Percentiles rank a stretch among this genome's conserved stretches.
Conservation (phyloP, 2,888 invertebrate species). For the Sphinx pinastri region DNA sequence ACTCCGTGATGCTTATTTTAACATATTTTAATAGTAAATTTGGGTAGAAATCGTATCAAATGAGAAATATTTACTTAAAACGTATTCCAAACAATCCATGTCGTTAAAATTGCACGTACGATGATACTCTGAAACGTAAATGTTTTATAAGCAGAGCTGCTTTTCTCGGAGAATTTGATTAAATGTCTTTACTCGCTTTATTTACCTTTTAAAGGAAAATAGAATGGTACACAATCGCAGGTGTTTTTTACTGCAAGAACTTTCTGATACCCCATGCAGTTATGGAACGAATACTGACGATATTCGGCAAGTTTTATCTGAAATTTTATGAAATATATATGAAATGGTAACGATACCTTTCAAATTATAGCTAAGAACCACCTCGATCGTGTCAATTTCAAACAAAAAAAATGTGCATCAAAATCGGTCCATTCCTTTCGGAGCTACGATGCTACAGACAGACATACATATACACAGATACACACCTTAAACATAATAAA, state of each 20-base stretch:
- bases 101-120: constrained; percentile 79
- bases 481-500: too few species aligned
- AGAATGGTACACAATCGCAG: constrained; percentile 86
- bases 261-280: constrained; percentile 86
- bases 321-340: constrained; percentile 39
- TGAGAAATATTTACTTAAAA: constrained; percentile 55
- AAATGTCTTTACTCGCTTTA: not conserved
- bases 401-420: too few species aligned
- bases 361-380: too few species aligned
- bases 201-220: constrained; percentile 72
- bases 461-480: too few species aligned
- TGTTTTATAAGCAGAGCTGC: constrained; percentile 10
- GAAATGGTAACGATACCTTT: too few species aligned
- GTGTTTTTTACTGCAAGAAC: constrained; percentile 64
- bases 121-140: constrained; percentile 55
- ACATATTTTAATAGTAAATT: too few species aligned
- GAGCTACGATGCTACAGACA: too few species aligned
- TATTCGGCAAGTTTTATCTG: constrained; percentile 62
- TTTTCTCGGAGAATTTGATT: not conserved
- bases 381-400: too few species aligned
- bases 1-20: too few species aligned
- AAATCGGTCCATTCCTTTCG: too few species aligned
- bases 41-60: not conserved
- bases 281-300: constrained; percentile 85
- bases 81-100: constrained; percentile 70